Conservation (phyloP, 2,113 vertebrate species). For the Notarius lentiginosus region DNA sequence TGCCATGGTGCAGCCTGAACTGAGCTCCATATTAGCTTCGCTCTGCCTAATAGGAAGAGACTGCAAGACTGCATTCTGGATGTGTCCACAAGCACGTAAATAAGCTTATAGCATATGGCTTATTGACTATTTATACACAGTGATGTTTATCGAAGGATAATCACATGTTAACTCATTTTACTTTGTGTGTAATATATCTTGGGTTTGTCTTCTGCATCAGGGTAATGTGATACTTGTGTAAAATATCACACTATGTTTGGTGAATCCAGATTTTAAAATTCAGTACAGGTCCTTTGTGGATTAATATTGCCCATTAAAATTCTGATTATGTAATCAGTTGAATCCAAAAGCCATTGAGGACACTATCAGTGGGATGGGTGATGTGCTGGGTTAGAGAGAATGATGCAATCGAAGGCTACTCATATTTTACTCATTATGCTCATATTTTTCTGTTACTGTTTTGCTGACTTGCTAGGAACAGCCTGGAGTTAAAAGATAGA, state of each 20-base stretch:
- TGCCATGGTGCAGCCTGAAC: conserved; percentile 75
- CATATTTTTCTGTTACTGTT: conserved; percentile 3
- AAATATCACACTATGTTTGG: conserved; percentile 51
- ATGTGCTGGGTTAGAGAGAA: conserved; percentile 21
- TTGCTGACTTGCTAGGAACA: conserved; percentile 7
- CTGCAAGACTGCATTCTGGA: conserved; percentile 66
- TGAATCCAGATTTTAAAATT: conserved; percentile 63
- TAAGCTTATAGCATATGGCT: conserved; percentile 38
- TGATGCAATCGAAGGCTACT: conserved; percentile 51
- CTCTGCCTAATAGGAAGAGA: conserved; percentile 68
- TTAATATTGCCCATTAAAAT: conserved; percentile 73
- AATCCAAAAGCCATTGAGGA: conserved; percentile 62
- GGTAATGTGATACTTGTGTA: conserved; percentile 49
- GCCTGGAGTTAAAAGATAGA: not conserved
- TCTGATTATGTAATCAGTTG: conserved; percentile 74
- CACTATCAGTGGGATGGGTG: conserved; percentile 16
- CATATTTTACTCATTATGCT: conserved; percentile 34
- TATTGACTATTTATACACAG: conserved; percentile 9
- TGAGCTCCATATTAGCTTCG: conserved; percentile 67
- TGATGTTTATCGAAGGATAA: not conserved
- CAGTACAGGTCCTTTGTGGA: conserved; percentile 68
- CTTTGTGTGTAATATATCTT: not conserved
- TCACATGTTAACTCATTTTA: not conserved
- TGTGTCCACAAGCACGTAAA: conserved; percentile 56
- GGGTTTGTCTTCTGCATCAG: not conserved